Evolutionary conservation across 92 coral and sea anemone genomes (phyloP).

Genomic region (Palythoa grandiflora): DNA sequence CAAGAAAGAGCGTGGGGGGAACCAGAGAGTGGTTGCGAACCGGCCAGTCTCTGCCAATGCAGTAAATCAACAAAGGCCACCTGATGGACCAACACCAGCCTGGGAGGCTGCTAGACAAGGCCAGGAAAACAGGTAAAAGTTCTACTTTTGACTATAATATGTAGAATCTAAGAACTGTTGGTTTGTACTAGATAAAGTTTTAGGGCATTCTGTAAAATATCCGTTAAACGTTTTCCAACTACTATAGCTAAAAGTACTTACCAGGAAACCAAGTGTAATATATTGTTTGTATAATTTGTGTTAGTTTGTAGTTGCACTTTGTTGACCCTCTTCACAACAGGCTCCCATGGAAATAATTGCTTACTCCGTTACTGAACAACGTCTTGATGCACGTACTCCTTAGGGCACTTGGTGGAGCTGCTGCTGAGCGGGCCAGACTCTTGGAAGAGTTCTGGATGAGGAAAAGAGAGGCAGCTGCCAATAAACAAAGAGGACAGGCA

Average conservation of each 20-base stretch:
- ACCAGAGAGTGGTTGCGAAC: slow-evolving; percentile 54
- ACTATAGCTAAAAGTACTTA: too few relatives aligned
- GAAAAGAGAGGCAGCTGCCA: slow-evolving; percentile 89
- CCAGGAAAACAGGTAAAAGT: slow-evolving; percentile 77
- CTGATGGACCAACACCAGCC: slow-evolving; percentile 77
- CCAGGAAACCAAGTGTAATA: too few relatives aligned
- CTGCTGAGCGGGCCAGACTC: slow-evolving; percentile 91
- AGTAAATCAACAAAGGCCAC: slow-evolving; percentile 66
- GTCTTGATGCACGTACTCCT: neutral
- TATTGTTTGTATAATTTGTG: too few relatives aligned
- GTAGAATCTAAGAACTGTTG: too few relatives aligned
- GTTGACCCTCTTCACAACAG: too few relatives aligned
- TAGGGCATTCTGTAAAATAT: too few relatives aligned
- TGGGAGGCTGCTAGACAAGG: slow-evolving; percentile 97
- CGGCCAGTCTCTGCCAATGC: slow-evolving; percentile 90
- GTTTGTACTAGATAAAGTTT: too few relatives aligned
- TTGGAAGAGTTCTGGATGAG: slow-evolving; percentile 91
- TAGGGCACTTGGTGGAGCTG: slow-evolving; percentile 90
- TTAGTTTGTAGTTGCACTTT: too few relatives aligned
- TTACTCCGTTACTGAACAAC: neutral
- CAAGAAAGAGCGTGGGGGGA: slow-evolving; percentile 55
- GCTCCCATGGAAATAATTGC: too few relatives aligned
- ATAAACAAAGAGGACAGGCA: slow-evolving; percentile 81
- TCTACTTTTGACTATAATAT: too few relatives aligned
- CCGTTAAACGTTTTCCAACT: too few relatives aligned